phyloP scores from a whole-genome alignment of 1,140 invertebrate genomes.

The Eueides isabella region DNA sequence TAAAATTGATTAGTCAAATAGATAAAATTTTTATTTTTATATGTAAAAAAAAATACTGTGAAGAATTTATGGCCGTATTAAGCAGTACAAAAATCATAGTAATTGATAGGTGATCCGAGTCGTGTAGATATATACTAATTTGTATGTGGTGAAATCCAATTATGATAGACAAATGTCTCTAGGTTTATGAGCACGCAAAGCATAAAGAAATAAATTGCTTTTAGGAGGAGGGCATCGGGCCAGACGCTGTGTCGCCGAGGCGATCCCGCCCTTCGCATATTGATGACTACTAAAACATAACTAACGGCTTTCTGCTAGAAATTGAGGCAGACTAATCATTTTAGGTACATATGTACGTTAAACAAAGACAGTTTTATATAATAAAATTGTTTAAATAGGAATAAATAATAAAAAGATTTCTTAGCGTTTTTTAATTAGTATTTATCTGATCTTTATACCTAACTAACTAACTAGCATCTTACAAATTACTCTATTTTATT shows the following conservation, averaged over 20 bases:
- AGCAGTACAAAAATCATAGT: too few species aligned
- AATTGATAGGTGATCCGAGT: not conserved
- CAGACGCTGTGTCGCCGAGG: conserved; percentile 59
- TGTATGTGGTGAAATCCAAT: not conserved
- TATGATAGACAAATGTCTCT: conserved; percentile 2
- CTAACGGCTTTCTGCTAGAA: conserved; percentile 32
- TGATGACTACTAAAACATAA: conserved; percentile 61
- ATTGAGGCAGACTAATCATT: conserved; percentile 28
- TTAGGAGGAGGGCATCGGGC: conserved; percentile 26
- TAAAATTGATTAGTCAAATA: too few species aligned
- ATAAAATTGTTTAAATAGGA: too few species aligned
- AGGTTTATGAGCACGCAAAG: conserved; percentile 37
- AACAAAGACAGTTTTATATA: too few species aligned
- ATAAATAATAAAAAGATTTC: too few species aligned
- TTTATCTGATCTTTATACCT: too few species aligned
- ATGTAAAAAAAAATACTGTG: too few species aligned
- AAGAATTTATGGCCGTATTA: too few species aligned
- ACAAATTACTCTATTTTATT: too few species aligned
- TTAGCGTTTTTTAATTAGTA: too few species aligned
- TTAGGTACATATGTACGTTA: not conserved
- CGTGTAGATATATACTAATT: not conserved
- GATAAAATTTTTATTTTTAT: not conserved
- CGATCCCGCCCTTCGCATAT: conserved; percentile 51
- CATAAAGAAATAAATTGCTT: conserved; percentile 44
- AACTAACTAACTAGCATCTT: too few species aligned